phyloP scores from a whole-genome alignment of 2,113 vertebrate genomes.

The Clarias batrachus region DNA sequence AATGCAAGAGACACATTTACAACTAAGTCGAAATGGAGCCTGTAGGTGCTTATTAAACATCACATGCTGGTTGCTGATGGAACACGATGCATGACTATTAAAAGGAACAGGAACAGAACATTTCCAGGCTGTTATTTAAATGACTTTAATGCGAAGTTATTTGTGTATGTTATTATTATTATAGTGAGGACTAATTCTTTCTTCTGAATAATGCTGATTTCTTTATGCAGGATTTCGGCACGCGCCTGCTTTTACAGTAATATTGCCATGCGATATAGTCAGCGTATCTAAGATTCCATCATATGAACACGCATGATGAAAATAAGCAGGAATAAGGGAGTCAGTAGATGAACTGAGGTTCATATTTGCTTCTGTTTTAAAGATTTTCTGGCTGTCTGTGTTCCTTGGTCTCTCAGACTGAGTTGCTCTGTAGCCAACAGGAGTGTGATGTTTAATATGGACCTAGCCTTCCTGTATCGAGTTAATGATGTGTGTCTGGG shows the following conservation, averaged over 20 bases:
- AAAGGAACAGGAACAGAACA: neutral
- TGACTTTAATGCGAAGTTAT: neutral
- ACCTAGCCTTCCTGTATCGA: neutral
- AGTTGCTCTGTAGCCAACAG: neutral
- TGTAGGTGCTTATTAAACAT: neutral
- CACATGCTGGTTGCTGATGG: neutral
- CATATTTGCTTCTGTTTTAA: neutral
- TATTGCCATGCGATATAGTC: neutral
- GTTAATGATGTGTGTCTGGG: neutral
- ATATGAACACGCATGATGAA: neutral
- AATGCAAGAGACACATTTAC: neutral
- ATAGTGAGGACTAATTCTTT: neutral
- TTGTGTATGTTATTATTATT: neutral
- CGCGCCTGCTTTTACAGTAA: neutral
- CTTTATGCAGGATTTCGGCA: neutral
- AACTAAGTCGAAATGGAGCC: neutral
- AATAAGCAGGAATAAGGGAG: neutral
- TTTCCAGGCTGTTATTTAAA: neutral
- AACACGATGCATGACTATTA: neutral
- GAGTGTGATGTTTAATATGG: neutral
- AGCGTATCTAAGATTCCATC: neutral
- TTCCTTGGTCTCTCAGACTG: neutral
- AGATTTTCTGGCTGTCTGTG: neutral
- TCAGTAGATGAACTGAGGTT: neutral
- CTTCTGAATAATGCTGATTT: neutral